Conservation (phyloP, 1,140 invertebrate species). For the Diabrotica virgifera region DNA sequence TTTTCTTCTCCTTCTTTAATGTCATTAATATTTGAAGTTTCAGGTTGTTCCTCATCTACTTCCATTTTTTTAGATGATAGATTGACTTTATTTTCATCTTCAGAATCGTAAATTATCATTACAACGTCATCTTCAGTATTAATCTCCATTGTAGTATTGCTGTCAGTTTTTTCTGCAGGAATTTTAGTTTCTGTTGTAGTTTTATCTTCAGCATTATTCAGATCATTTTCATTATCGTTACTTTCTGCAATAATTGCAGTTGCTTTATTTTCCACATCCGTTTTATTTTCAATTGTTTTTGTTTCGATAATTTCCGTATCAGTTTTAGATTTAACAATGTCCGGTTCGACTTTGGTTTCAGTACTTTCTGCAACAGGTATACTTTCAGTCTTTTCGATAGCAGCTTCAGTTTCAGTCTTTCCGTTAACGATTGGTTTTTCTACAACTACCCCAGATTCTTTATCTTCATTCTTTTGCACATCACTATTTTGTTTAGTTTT, state of each 20-base stretch:
- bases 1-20: background rate
- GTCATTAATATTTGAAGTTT: background rate
- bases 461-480: slow-evolving; percentile 11
- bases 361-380: background rate
- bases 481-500: slow-evolving; percentile 18
- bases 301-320: no score
- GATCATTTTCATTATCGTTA: background rate
- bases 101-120: slow-evolving; percentile 41
- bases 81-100: slow-evolving; percentile 32
- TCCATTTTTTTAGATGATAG: background rate
- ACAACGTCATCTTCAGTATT: slow-evolving; percentile 34
- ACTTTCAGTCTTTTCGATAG: no score
- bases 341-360: background rate
- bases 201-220: background rate
- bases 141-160: background rate
- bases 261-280: no score
- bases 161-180: slow-evolving; percentile 5
- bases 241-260: background rate
- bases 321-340: background rate
- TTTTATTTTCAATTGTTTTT: no score
- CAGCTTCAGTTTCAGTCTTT: no score
- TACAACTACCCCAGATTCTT: slow-evolving; percentile 7
- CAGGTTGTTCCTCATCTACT: background rate
- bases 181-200: no score
- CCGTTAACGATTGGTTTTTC: slow-evolving; percentile 4